A percentile compares a stretch with the other conserved stretches of the same genome.
Evolutionary conservation across 2,113 vertebrate species (phyloP).

Genomic region (Menura novaehollandiae): DNA sequence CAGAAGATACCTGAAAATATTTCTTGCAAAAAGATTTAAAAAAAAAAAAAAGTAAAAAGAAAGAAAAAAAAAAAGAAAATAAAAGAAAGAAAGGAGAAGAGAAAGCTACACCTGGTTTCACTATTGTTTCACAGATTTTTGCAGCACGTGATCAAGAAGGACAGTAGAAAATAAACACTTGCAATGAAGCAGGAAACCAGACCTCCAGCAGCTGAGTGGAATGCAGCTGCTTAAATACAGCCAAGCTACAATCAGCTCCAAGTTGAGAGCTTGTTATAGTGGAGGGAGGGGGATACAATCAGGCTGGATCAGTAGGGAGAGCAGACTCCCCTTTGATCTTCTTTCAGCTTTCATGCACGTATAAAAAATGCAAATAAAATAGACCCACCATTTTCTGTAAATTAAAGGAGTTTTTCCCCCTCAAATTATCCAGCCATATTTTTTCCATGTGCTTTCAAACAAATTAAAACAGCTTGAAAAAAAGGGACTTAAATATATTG

Average conservation of each 20-base stretch:
- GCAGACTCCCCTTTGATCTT: conserved; percentile 41
- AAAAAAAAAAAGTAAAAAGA: rapidly evolving
- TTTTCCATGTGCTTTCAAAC: conserved; percentile 64
- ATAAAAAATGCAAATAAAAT: conserved; percentile 54
- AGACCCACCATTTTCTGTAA: conserved; percentile 48
- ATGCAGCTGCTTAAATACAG: conserved; percentile 32
- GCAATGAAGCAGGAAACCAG: conserved; percentile 57
- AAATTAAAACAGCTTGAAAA: conserved; percentile 62
- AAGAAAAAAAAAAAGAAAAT: background rate
- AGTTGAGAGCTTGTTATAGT: conserved; percentile 10
- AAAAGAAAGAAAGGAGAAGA: background rate
- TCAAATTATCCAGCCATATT: conserved; percentile 52
- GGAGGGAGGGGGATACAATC: background rate
- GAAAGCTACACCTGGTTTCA: conserved; percentile 37
- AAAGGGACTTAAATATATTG: conserved; percentile 60
- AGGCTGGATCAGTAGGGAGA: conserved; percentile 10
- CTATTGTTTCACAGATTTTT: conserved; percentile 63
- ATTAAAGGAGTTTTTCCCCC: background rate
- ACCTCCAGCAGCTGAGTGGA: conserved; percentile 35
- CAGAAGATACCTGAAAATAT: conserved; percentile 20
- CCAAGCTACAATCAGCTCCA: conserved; percentile 32
- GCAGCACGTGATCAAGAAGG: conserved; percentile 52
- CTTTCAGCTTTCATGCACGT: background rate
- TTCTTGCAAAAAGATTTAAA: conserved; percentile 42
- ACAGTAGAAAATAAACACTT: conserved; percentile 59